phyloP scores from a whole-genome alignment of 2,888 invertebrate species.

The Troilus luridus region DNA sequence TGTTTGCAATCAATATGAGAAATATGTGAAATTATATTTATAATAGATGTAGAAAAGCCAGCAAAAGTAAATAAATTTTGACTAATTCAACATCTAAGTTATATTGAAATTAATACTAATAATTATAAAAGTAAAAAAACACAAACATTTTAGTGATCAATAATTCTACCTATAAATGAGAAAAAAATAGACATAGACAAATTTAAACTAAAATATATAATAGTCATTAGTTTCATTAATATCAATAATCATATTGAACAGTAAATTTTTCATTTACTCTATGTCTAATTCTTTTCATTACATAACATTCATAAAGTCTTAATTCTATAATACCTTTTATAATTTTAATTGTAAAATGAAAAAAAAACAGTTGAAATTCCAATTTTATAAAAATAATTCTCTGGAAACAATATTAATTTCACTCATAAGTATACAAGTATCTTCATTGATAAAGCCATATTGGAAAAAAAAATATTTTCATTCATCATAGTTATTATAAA shows the following conservation, averaged over 20 bases:
- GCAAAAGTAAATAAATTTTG: background rate
- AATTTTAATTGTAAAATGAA: background rate
- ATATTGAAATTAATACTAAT: background rate
- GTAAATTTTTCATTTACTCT: background rate
- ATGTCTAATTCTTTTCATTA: background rate
- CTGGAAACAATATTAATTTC: background rate
- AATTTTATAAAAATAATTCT: background rate
- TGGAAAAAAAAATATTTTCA: background rate
- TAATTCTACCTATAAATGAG: background rate
- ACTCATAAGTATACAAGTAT: background rate
- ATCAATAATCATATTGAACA: background rate
- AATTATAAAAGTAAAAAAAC: background rate
- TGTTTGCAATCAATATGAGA: too few relatives aligned
- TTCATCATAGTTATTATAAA: background rate
- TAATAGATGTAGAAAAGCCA: background rate
- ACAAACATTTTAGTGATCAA: background rate
- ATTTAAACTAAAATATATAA: background rate
- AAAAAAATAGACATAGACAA: background rate
- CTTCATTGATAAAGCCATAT: background rate
- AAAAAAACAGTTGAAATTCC: background rate
- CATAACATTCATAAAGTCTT: background rate
- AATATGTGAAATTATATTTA: too few relatives aligned
- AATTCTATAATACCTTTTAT: background rate
- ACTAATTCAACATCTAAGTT: background rate
- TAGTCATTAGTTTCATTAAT: background rate